Evolutionary conservation across 2,113 vertebrate species (phyloP).

Genomic region (Archilochus colubris): DNA sequence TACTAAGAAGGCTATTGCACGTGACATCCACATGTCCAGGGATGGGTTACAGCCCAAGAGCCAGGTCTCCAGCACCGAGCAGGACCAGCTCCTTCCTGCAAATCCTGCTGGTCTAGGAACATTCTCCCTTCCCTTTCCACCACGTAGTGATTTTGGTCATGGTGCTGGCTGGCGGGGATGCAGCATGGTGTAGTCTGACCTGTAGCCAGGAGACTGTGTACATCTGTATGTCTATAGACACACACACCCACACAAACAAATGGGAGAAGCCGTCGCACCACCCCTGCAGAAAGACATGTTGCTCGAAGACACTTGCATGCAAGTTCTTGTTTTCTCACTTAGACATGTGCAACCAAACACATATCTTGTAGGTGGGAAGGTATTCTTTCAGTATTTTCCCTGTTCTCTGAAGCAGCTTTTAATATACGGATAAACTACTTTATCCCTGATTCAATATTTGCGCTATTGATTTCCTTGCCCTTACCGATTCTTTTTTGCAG

Average conservation of each 20-base stretch:
- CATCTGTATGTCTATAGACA: neutral
- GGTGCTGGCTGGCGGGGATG: neutral
- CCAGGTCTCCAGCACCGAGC: rapidly evolving
- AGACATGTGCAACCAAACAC: neutral
- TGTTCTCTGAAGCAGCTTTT: conserved; percentile 16
- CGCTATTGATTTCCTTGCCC: conserved; percentile 45
- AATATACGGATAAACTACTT: conserved; percentile 40
- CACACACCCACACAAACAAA: neutral
- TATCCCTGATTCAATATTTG: conserved; percentile 70
- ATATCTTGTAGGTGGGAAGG: conserved; percentile 55
- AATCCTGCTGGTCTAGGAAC: neutral
- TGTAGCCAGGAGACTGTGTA: neutral
- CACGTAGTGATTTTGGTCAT: rapidly evolving
- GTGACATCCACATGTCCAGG: rapidly evolving
- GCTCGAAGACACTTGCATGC: conserved; percentile 4
- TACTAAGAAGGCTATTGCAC: neutral
- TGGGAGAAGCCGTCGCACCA: neutral
- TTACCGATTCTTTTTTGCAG: conserved; percentile 24
- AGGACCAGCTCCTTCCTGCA: neutral
- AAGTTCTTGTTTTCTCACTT: conserved; percentile 51
- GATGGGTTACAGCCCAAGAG: neutral
- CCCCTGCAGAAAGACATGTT: neutral
- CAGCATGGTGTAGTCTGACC: rapidly evolving
- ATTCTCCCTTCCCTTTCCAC: neutral
- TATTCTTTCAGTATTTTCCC: conserved; percentile 33